A percentile compares a stretch with the other conserved stretches of the same genome.
These are phyloP conservation scores for Folsomia candida DNA, from an alignment of 2,888 invertebrate genomes.

Conservation along the genomic window DNA sequence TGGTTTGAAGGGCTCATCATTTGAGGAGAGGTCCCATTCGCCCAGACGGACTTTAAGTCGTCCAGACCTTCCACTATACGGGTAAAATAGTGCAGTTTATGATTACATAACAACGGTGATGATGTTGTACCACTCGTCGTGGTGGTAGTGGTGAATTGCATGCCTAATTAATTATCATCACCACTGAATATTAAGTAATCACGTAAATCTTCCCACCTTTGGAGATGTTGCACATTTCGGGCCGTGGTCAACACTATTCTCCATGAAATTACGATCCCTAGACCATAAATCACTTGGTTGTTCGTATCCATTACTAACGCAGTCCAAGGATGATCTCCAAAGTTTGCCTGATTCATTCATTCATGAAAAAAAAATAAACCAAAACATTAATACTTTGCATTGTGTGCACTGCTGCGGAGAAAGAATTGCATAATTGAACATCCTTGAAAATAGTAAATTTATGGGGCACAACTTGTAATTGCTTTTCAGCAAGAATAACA, in stretches of 20 bases:
- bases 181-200: background rate
- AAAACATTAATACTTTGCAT: background rate
- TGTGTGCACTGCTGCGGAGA: background rate
- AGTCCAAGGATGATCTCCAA: conserved; percentile 50
- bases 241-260: conserved; percentile 46
- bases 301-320: conserved; percentile 48
- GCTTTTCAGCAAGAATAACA: background rate
- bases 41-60: conserved; percentile 45
- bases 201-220: conserved; percentile 25
- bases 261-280: conserved; percentile 47
- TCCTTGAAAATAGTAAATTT: background rate
- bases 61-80: background rate
- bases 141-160: background rate
- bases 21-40: conserved; percentile 47
- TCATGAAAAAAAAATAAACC: background rate
- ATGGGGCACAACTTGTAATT: background rate
- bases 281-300: conserved; percentile 47
- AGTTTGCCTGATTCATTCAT: conserved; percentile 41
- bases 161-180: too few relatives aligned
- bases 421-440: background rate
- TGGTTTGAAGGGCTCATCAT: conserved; percentile 47
- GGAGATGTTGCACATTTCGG: conserved; percentile 40
- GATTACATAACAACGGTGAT: too few relatives aligned
- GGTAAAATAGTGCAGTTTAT: too few relatives aligned
- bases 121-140: too few relatives aligned